Evolutionary conservation across 1,140 invertebrate species (phyloP).

Genomic region (silkworm (Bombyx mori)): ASM3026992v2 NC_085123.1:3715501-3716000

Average conservation of each 20-base stretch:
- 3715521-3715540: too few species aligned
- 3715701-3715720: constrained; percentile 32
- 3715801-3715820: constrained; percentile 21
- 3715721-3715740: constrained; percentile 36
- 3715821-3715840: constrained; percentile 43
- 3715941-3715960: background rate
- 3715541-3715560: too few species aligned
- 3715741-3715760: constrained; percentile 29
- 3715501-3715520: too few species aligned
- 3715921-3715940: background rate
- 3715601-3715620: too few species aligned
- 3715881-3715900: background rate
- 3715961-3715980: too few species aligned
- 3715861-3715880: constrained; percentile 52
- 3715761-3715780: constrained; percentile 41
- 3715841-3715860: constrained; percentile 55
- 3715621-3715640: too few species aligned
- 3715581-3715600: too few species aligned
- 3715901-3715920: background rate
- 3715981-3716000: background rate
- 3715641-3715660: too few species aligned
- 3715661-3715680: too few species aligned
- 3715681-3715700: background rate
- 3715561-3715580: too few species aligned
- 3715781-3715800: constrained; percentile 31